Evolutionary conservation across 2,888 invertebrate genomes (phyloP).

Genomic region (Diachrysia chrysitis): DNA sequence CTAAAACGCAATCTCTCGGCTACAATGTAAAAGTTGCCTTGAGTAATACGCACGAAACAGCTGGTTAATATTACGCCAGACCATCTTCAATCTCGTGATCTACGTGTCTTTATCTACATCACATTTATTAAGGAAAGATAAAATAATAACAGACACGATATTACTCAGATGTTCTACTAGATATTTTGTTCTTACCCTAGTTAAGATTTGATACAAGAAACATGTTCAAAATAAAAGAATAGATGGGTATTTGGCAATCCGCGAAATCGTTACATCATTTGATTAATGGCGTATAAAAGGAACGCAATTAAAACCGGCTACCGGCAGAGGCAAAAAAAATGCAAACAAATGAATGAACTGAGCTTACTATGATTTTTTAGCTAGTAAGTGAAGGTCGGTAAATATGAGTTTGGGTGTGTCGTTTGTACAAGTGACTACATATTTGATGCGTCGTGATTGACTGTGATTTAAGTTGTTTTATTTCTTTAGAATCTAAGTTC

Average conservation of each 20-base stretch:
- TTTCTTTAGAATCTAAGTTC: not conserved
- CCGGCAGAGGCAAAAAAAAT: conserved; percentile 21
- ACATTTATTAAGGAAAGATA: conserved; percentile 32
- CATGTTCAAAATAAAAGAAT: not conserved
- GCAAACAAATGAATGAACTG: conserved; percentile 24
- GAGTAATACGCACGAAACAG: conserved; percentile 23
- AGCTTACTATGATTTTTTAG: conserved; percentile 34
- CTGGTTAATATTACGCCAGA: conserved; percentile 24
- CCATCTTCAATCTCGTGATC: conserved; percentile 13
- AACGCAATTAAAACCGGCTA: conserved; percentile 4
- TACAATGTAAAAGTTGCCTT: conserved; percentile 20
- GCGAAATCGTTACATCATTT: conserved; percentile 16
- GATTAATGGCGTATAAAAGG: conserved; percentile 19
- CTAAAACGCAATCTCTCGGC: conserved; percentile 24
- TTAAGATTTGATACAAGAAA: not conserved
- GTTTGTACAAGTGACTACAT: conserved; percentile 33
- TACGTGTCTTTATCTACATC: conserved; percentile 19
- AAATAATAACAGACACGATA: not conserved
- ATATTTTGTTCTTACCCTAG: not conserved
- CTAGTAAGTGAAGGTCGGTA: conserved; percentile 37
- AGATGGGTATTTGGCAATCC: not conserved
- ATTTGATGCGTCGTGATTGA: conserved; percentile 29
- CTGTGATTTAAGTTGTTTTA: conserved; percentile 1
- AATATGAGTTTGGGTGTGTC: conserved; percentile 45
- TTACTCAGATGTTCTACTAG: not conserved